Evolutionary conservation across 2,888 invertebrate genomes (phyloP), one percentile per base, ranked within the genome.

Genomic region (Acleris laterana): DNA sequence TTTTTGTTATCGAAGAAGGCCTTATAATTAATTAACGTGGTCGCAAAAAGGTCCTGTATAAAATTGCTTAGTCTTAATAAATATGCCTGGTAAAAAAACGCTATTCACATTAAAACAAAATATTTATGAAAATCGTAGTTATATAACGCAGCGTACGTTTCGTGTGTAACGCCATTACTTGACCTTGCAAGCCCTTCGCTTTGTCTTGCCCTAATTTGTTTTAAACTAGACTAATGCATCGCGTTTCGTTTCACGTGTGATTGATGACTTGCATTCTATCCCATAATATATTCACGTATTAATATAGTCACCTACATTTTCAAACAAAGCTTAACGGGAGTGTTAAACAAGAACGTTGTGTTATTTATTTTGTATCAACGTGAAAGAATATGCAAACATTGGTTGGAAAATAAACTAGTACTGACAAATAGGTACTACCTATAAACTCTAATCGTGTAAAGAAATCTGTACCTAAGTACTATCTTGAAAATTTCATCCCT

Each of bases 191-290:
- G 71, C 71, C 74, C 76, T 79, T 75, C 70, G 71, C 68, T 65
- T 62, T 64, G 58, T 69, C 57, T 70, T 66, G 68, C 62, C 78
- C 77, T 88, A 85, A 88, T 88, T 80, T 77, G 79, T 80, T 87
- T 83, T 83, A 85, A 89, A 87, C 87, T 83, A 83, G 73, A 72
- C 73, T 71, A 75, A 75, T 74, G 71, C 69, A 72, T 64, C n/a
- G 25, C 63, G 60, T 56, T 61, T 50, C 65, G 65, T 65, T 65
- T 16, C 11, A 65, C 65, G 65, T 49, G 50, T 65, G 65, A 65
- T 65, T 60, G 55, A 65, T 65, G 60, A 56, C 60, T 55, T 60
- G 60, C 65, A 59, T 57, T 57, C 22, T 46, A 59, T 58, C 38
- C 58, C 52, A 5, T 32, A 58, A 63, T 49, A 20, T 59, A 68